A percentile compares a stretch with the other conserved stretches of the same genome.
Evolutionary conservation across 2,888 invertebrate genomes (phyloP).

Genomic region (Meta bourneti): DNA sequence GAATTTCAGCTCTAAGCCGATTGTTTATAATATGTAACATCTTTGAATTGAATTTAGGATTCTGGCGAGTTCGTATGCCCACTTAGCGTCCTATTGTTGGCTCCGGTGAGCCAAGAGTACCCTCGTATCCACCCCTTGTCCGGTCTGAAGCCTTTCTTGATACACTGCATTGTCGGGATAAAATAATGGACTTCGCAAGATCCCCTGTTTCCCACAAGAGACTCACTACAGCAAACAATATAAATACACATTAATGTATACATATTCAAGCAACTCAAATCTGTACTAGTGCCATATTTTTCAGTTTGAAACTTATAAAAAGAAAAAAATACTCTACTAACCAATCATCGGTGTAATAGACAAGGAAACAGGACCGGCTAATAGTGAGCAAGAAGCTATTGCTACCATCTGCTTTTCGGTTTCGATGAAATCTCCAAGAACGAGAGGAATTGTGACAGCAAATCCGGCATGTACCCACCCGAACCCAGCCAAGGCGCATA

Average conservation of each 20-base stretch:
- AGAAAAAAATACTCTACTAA: background rate
- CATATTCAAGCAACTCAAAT: background rate
- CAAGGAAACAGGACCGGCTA: constrained; percentile 1
- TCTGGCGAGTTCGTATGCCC: no score
- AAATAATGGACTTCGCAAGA: background rate
- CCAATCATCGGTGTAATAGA: background rate
- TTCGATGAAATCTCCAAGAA: constrained; percentile 2
- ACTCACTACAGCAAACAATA: background rate
- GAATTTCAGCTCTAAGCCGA: no score
- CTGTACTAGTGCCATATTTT: background rate
- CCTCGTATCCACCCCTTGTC: no score
- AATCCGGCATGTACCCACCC: background rate
- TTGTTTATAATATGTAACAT: no score
- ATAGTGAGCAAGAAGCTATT: background rate
- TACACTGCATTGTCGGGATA: background rate
- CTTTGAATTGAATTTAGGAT: no score
- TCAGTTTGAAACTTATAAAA: background rate
- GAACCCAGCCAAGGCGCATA: background rate
- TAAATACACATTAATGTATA: background rate
- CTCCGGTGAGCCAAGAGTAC: no score
- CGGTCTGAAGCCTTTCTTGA: background rate
- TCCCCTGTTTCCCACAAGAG: background rate
- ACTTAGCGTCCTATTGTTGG: no score
- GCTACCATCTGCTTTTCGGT: constrained; percentile 16
- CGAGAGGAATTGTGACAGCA: background rate